Conservation (phyloP, 2,888 invertebrate species). For the Empis livida region DNA sequence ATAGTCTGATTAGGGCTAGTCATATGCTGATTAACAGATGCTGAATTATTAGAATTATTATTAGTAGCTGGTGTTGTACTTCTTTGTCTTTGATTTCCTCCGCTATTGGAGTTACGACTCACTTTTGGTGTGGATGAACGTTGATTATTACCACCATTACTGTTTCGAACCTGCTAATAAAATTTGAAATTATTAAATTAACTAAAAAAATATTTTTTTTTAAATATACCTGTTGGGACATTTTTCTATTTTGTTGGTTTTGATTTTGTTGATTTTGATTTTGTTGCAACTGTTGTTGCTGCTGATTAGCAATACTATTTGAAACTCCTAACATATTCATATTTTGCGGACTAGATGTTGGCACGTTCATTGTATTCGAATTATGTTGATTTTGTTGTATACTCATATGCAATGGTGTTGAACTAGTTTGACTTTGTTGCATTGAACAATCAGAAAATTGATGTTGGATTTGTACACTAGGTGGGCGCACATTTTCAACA, state of each 20-base stretch:
- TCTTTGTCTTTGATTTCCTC: slow-evolving; percentile 20
- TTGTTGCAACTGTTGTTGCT: slow-evolving; percentile 22
- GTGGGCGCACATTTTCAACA: slow-evolving; percentile 46
- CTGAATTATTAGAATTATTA: slow-evolving; percentile 15
- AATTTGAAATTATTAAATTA: too few species aligned
- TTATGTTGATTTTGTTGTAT: slow-evolving; percentile 39
- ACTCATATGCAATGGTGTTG: slow-evolving; percentile 38
- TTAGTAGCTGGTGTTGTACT: slow-evolving; percentile 35
- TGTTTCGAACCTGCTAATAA: slow-evolving; percentile 7
- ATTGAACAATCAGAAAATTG: slow-evolving; percentile 56
- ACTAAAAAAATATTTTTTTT: neutral
- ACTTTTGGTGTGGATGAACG: slow-evolving; percentile 33
- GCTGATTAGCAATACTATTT: slow-evolving; percentile 20
- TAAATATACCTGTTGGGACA: slow-evolving; percentile 26
- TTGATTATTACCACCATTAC: slow-evolving; percentile 21
- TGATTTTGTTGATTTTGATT: slow-evolving; percentile 18
- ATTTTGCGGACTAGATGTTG: slow-evolving; percentile 39
- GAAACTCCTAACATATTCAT: slow-evolving; percentile 24
- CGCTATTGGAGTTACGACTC: slow-evolving; percentile 19
- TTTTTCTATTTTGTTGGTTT: slow-evolving; percentile 23
- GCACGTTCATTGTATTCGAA: slow-evolving; percentile 27
- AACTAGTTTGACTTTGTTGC: slow-evolving; percentile 42
- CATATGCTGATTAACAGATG: slow-evolving; percentile 20
- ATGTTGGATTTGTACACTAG: slow-evolving; percentile 43
- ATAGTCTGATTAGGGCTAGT: slow-evolving; percentile 23